Evolutionary conservation across 2,797 vertebrate species (phyloP), one percentile per base, ranked within the genome.

Genomic region (Lacerta agilis): DNA sequence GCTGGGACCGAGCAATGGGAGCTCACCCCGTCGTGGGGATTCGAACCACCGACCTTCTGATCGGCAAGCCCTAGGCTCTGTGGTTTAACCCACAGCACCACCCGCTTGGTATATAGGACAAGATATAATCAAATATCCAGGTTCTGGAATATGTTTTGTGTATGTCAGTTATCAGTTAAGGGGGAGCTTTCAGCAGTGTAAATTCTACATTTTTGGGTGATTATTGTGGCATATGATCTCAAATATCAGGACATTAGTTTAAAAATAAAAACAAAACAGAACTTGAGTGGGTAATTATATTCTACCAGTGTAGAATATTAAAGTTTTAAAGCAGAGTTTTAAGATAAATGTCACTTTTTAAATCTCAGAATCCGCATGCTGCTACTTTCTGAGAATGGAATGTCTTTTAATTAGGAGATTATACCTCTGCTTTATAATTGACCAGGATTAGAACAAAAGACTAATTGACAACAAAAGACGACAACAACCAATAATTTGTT

Each of bases 291-390:
- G 45, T 72, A 86, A 80, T 73, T 80, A 69, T 33, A 33, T 33
- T 33, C 33, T 33, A 58, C 45, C 78, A 73, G 25, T 33, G 33
- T n/a, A 73, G 49, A 81, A 25, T 43, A 87, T 81, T 73, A 64
- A 80, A 80, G 27, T 79, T 79, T 86, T 79, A 86, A 36, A 80
- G 49, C 27, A 71, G 33, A 58, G 17, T 79, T 58, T 80, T 72
- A 61, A 80, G 27, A 9, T 73, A 87, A 87, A 87, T 87, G 86
- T 58, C 85, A 86, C 66, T 41, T 81, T 81, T 73, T 87, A 4
- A 4, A 72, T 87, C 49, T 86, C 55, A 55, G 36, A 55, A 80
- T 55, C 72, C 25, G 36, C 45, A 72, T 45, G 36, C 45, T 86
- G 77, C 41, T 36, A n/a, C 79, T 79, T 72, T 72, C 43, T 71